A percentile compares a stretch with the other conserved stretches of the same genome.
Conservation (phyloP, 2,113 vertebrate genomes). For the Psilopsiagon aymara region DNA sequence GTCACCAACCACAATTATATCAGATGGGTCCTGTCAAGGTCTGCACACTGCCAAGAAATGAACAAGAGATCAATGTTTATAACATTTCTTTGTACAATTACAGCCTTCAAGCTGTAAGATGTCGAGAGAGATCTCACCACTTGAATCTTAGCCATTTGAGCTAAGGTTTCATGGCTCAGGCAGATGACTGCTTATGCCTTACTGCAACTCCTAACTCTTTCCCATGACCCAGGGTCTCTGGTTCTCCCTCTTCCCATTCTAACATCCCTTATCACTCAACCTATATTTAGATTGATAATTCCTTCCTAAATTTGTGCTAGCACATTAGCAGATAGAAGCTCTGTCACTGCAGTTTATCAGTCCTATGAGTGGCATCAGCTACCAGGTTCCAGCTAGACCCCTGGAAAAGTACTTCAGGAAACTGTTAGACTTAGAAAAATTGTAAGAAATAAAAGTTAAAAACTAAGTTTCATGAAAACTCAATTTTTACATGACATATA, state of each 20-base stretch:
- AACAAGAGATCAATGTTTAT: background rate
- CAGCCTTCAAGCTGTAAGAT: background rate
- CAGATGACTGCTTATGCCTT: background rate
- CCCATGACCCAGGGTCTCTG: background rate
- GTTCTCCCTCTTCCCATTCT: background rate
- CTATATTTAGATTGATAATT: background rate
- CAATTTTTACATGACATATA: background rate
- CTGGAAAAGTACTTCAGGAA: background rate
- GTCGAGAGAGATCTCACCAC: background rate
- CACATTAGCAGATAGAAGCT: background rate
- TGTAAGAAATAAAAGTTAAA: background rate
- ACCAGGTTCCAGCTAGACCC: background rate
- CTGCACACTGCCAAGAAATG: background rate
- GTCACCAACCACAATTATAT: background rate
- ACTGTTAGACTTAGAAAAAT: background rate
- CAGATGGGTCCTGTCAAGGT: background rate
- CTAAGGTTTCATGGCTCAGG: background rate
- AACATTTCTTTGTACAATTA: background rate
- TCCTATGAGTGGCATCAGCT: background rate
- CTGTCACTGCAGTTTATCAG: background rate
- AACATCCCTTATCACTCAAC: background rate
- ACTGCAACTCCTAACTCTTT: background rate
- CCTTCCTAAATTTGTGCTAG: background rate
- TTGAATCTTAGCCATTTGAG: background rate
- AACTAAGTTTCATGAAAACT: background rate